Evolutionary conservation across 2,113 vertebrate species (phyloP), one percentile per base, ranked within the genome.

Genomic region (Edolisoma coerulescens): DNA sequence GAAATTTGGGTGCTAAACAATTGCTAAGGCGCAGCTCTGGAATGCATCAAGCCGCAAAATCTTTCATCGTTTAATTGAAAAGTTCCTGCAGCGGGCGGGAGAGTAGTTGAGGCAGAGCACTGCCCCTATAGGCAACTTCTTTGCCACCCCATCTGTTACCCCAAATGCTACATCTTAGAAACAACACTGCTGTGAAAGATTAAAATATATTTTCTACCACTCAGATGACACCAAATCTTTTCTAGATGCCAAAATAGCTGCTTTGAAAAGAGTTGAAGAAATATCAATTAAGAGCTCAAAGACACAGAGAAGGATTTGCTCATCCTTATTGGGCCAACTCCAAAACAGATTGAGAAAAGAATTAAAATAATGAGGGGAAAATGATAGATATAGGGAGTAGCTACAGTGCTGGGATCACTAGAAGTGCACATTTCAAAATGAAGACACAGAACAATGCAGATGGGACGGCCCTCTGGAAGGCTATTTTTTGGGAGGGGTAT

Each of bases 171-270:
- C 98, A 98, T 98, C 98, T 98, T 98, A 98, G 98, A 98, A 98
- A 98, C 98, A 98, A 98, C 97, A 98, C 98, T 98, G 97, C 98
- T 98, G 98, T 97, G 98, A 98, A 98, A 98, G 98, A 98, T 98
- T 98, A 98, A 98, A 98, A 98, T 98, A 98, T 98, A 98, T 98
- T 98, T 98, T 98, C 98, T 98, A 98, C 98, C 98, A 98, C 98
- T 98, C 98, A 97, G 98, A 98, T 98, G 98, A 98, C 98, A 98
- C 98, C 98, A 98, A 98, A 98, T 98, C 98, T 98, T 98, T 98
- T 97, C 98, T 98, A 98, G 98, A 98, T 98, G 98, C 98, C 98
- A 98, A 98, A 98, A 98, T 98, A 98, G 98, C 98, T 98, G 98
- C 98, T 98, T 98, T 98, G 98, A 98, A 98, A 98, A 98, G 98